A percentile compares a stretch with the other conserved stretches of the same genome.
These are phyloP conservation scores for Artemisiospiza belli DNA, from an alignment of 2,113 vertebrate genomes.

Conservation along the genomic window DNA sequence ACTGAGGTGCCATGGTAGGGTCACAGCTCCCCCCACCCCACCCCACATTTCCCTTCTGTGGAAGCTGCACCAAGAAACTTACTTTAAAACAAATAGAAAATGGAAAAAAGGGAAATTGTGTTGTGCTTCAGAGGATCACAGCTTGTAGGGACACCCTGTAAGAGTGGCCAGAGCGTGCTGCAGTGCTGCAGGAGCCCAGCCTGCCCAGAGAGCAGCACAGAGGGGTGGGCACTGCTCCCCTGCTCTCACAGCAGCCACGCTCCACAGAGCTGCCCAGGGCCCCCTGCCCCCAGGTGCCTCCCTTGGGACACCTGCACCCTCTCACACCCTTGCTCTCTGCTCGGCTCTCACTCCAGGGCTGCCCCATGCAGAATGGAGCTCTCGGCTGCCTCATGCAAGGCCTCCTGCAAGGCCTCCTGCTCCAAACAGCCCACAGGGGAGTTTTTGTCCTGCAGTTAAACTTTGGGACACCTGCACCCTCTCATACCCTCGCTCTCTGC, in stretches of 20 bases:
- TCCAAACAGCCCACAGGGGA: not conserved
- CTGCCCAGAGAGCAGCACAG: not conserved
- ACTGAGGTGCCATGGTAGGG: rapidly evolving
- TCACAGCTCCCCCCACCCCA: not conserved
- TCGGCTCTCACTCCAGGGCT: rapidly evolving
- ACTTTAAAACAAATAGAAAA: not conserved
- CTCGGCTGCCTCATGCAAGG: not conserved
- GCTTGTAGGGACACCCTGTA: not conserved
- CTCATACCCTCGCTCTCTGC: rapidly evolving
- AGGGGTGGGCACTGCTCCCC: not conserved
- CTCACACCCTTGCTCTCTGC: rapidly evolving
- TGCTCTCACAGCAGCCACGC: rapidly evolving
- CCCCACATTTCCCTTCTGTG: rapidly evolving
- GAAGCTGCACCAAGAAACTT: not conserved
- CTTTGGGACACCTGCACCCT: not conserved
- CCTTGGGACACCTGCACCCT: not conserved
- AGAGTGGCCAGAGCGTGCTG: rapidly evolving
- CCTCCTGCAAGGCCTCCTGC: not conserved
- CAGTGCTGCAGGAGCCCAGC: not conserved
- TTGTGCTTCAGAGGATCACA: not conserved
- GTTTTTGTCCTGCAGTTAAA: not conserved
- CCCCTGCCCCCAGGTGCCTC: not conserved
- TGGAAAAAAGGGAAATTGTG: rapidly evolving
- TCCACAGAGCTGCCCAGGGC: rapidly evolving
- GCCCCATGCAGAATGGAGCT: rapidly evolving